Evolutionary conservation across 1,140 invertebrate species (phyloP).

Genomic region (Lordiphosa mommai): DNA sequence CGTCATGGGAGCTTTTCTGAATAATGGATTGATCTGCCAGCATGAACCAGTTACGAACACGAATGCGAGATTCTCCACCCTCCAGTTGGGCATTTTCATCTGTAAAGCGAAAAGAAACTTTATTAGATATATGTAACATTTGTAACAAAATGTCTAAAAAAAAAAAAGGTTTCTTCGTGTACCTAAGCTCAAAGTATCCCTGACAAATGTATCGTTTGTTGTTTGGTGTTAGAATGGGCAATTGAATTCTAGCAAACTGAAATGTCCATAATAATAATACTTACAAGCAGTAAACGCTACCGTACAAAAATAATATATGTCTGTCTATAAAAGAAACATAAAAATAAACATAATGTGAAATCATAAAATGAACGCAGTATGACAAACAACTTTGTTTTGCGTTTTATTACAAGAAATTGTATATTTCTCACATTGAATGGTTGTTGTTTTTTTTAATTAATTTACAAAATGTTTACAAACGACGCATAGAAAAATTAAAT

Average conservation of each 20-base stretch:
- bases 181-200: not conserved
- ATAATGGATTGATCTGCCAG: slow-evolving; percentile 75
- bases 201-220: no score
- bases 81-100: slow-evolving; percentile 51
- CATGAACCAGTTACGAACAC: slow-evolving; percentile 78
- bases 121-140: not conserved
- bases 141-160: no score
- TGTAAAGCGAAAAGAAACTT: slow-evolving; percentile 30
- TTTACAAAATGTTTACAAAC: slow-evolving; percentile 70
- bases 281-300: slow-evolving; percentile 64
- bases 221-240: slow-evolving; percentile 4
- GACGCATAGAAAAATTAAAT: slow-evolving; percentile 62
- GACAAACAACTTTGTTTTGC: slow-evolving; percentile 66
- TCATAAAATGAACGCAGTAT: slow-evolving; percentile 32
- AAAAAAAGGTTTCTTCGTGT: no score
- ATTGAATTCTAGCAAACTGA: slow-evolving; percentile 6
- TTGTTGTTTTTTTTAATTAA: slow-evolving; percentile 45
- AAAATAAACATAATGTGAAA: slow-evolving; percentile 21
- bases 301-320: slow-evolving; percentile 20
- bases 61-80: slow-evolving; percentile 63
- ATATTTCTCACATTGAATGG: slow-evolving; percentile 70
- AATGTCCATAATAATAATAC: slow-evolving; percentile 39
- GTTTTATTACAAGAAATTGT: slow-evolving; percentile 70
- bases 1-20: slow-evolving; percentile 40
- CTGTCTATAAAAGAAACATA: not conserved